Evolutionary conservation across 2,888 invertebrate species (phyloP).

Genomic region (Eucera pruinosa): DNA sequence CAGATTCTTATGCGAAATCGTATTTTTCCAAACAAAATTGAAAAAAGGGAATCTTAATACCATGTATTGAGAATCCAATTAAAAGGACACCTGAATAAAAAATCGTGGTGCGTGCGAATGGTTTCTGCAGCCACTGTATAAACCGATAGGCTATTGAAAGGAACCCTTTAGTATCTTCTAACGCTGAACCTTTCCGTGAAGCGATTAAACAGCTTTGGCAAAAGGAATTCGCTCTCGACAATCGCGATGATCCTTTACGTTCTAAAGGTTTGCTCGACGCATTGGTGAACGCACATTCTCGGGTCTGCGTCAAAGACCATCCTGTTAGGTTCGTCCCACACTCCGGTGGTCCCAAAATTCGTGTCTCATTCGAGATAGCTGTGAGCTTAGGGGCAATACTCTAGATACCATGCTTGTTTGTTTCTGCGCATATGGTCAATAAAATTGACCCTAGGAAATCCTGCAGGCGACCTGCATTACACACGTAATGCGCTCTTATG

Average conservation of each 20-base stretch:
- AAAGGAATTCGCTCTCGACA: conserved; percentile 16
- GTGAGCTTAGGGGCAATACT: conserved; percentile 3
- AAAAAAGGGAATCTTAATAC: too few species aligned
- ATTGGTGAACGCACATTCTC: conserved; percentile 15
- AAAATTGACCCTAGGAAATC: not conserved
- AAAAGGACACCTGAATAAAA: too few species aligned
- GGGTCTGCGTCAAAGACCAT: conserved; percentile 22
- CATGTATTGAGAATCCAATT: too few species aligned
- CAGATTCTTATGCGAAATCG: too few species aligned
- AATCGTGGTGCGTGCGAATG: too few species aligned
- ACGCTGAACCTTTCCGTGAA: too few species aligned
- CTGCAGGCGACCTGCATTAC: not conserved
- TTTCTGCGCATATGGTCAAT: not conserved
- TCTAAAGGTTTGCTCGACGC: conserved; percentile 4
- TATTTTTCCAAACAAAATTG: too few species aligned
- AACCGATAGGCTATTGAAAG: too few species aligned
- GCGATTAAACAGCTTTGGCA: conserved; percentile 1
- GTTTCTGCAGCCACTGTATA: too few species aligned
- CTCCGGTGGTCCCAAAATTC: conserved; percentile 10
- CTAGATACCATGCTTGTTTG: conserved; percentile 20
- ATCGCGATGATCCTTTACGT: conserved; percentile 11
- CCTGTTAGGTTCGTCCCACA: conserved; percentile 1
- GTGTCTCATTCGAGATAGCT: conserved; percentile 18
- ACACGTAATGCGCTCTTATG: conserved; percentile 9
- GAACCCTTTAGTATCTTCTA: not conserved